These are phyloP conservation scores for Meteorus cinctellus DNA, from an alignment of 2,888 invertebrate species.

Conservation along the genomic window DNA sequence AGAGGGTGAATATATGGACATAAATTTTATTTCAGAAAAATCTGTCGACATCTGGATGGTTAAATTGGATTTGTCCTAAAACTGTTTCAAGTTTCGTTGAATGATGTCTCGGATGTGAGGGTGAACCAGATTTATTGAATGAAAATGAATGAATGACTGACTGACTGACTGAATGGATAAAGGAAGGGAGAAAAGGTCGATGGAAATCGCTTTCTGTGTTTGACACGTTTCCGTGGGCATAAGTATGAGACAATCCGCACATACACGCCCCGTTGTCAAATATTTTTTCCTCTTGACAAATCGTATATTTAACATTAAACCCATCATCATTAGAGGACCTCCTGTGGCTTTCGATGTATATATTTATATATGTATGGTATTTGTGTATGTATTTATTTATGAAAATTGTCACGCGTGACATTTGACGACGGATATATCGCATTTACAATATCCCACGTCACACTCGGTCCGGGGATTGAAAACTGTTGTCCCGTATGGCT, in stretches of 20 bases:
- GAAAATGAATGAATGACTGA: not conserved
- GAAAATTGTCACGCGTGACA: slow-evolving; percentile 21
- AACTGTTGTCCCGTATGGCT: not conserved
- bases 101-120: not conserved
- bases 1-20: not conserved
- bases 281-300: slow-evolving; percentile 25
- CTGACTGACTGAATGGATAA: not conserved
- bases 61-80: slow-evolving; percentile 15
- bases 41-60: slow-evolving; percentile 23
- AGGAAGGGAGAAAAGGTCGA: not conserved
- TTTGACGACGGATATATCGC: slow-evolving; percentile 29
- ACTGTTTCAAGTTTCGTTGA: slow-evolving; percentile 6
- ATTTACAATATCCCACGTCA: slow-evolving; percentile 6
- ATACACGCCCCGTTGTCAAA: slow-evolving; percentile 16
- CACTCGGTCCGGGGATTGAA: not conserved
- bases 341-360: slow-evolving; percentile 5
- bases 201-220: slow-evolving; percentile 4
- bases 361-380: not conserved
- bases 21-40: slow-evolving; percentile 5
- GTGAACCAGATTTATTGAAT: slow-evolving; percentile 9
- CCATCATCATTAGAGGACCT: slow-evolving; percentile 15
- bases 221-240: slow-evolving; percentile 10
- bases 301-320: slow-evolving; percentile 6
- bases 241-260: slow-evolving; percentile 3
- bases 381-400: not conserved